Conservation (phyloP, 2,113 vertebrate species). For the Indicator maculatus region DNA sequence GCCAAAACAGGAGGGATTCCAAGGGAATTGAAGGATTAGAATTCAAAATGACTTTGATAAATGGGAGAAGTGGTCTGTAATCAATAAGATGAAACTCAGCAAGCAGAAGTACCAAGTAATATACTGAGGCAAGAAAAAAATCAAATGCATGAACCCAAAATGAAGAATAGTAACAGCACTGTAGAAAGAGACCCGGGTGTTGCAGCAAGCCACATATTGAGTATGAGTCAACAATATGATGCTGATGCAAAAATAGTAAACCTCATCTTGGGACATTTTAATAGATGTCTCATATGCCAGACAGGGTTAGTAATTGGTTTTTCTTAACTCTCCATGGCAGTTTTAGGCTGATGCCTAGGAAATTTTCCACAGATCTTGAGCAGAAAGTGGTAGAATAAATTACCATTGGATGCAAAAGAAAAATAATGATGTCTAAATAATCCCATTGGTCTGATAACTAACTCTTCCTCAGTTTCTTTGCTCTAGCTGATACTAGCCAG, state of each 20-base stretch:
- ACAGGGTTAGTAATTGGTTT: neutral
- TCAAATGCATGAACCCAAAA: neutral
- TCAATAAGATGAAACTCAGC: neutral
- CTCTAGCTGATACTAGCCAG: too few species aligned
- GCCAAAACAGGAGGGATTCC: neutral
- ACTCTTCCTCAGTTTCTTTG: too few species aligned
- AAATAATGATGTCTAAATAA: too few species aligned
- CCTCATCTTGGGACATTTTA: neutral
- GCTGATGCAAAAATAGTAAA: neutral
- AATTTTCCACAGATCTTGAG: too few species aligned
- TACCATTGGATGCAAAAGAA: too few species aligned
- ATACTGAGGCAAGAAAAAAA: neutral
- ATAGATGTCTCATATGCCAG: neutral
- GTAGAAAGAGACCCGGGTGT: neutral
- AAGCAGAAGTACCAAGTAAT: neutral
- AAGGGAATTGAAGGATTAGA: neutral
- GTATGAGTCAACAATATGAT: neutral
- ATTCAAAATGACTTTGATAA: neutral
- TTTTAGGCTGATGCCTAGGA: too few species aligned
- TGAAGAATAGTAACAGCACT: neutral
- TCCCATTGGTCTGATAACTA: too few species aligned
- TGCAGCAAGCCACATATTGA: neutral
- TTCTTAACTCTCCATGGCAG: neutral
- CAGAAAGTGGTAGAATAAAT: too few species aligned
- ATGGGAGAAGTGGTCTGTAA: neutral